These are phyloP conservation scores for Rana temporaria DNA, from an alignment of 2,113 vertebrate genomes.

Conservation along the genomic window DNA sequence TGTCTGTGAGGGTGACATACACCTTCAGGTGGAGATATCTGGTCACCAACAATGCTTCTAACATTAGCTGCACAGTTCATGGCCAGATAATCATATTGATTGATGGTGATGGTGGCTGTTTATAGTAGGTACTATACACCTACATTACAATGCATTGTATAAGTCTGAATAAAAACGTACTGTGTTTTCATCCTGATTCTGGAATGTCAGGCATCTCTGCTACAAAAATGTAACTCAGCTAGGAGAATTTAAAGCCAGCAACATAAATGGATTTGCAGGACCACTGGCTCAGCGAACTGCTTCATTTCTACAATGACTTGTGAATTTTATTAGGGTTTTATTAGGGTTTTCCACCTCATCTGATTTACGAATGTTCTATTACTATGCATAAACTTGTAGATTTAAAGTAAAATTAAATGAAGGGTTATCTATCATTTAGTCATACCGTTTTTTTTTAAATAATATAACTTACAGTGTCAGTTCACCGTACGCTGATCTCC, in stretches of 20 bases:
- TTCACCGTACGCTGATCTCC: no score
- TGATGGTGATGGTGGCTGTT: neutral
- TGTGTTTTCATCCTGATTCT: neutral
- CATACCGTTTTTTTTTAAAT: no score
- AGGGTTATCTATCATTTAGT: no score
- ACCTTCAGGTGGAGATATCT: neutral
- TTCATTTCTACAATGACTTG: neutral
- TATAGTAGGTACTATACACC: neutral
- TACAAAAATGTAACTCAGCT: neutral
- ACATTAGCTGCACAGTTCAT: neutral
- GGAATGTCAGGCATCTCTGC: neutral
- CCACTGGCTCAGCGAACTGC: neutral
- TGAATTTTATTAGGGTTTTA: conserved; percentile 7
- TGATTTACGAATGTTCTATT: neutral
- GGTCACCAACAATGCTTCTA: neutral
- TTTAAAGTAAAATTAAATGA: no score
- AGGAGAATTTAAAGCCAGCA: neutral
- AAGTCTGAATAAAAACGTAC: neutral
- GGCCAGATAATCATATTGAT: neutral
- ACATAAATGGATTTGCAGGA: neutral
- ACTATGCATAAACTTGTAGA: no score
- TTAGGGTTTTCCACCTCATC: neutral
- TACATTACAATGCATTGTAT: neutral
- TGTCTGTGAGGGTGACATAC: conserved; percentile 1
- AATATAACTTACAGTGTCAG: no score